Conservation (phyloP, 2,113 vertebrate genomes). For the Origma solitaria region DNA sequence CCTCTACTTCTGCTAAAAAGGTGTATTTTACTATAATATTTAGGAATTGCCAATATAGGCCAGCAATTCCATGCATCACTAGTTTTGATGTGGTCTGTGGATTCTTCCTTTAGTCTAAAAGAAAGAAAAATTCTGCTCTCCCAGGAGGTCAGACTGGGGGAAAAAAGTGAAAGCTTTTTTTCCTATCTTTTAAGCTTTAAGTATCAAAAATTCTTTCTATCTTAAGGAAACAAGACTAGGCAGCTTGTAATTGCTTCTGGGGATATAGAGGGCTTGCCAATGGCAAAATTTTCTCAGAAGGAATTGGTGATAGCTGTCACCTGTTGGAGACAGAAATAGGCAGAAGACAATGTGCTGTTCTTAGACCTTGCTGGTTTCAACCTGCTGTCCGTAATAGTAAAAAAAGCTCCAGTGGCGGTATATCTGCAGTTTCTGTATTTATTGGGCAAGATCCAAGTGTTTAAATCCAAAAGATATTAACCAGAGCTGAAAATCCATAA, state of each 20-base stretch:
- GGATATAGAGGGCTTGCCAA: not conserved
- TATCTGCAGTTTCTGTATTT: not conserved
- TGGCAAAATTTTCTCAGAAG: not conserved
- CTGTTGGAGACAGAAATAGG: not conserved
- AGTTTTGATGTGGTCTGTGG: not conserved
- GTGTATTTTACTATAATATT: not conserved
- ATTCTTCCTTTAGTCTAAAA: not conserved
- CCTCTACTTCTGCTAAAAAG: not conserved
- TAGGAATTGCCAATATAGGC: not conserved
- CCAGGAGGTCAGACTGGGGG: not conserved
- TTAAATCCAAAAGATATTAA: not conserved
- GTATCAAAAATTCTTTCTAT: not conserved
- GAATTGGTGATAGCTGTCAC: not conserved
- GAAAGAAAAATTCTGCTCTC: not conserved
- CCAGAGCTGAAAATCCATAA: not conserved
- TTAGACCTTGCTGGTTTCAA: not conserved
- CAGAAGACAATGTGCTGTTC: not conserved
- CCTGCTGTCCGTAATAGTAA: not conserved
- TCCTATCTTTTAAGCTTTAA: not conserved
- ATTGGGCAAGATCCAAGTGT: not conserved
- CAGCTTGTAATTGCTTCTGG: not conserved
- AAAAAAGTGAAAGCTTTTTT: not conserved
- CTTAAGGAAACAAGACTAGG: not conserved
- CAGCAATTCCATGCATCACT: not conserved
- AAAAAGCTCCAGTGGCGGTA: not conserved